Evolutionary conservation across 2,797 vertebrate species (phyloP), one percentile per base, ranked within the genome.

Genomic region (Scleropages formosus): DNA sequence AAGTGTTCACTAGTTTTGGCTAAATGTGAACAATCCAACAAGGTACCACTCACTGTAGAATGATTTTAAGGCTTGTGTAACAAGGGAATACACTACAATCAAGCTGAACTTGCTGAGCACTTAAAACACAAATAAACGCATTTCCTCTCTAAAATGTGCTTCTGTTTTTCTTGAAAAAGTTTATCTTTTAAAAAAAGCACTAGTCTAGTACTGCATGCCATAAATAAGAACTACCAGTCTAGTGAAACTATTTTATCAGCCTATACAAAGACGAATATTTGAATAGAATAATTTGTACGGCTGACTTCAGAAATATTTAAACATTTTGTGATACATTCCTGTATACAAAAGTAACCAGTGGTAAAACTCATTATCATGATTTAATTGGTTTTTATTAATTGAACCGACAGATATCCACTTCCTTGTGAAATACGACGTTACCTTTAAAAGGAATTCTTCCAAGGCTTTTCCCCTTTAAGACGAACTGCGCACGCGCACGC

Each of bases 401-500:
- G 31, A 16, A 26, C 24, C 59, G 10, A 26, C 53, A 9, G 71
- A 61, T 26, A 39, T 2, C 53, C 4, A 13, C 11, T 65, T 8
- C 63, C 26, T 15, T 31, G 27, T 10, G 63, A 15, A 71, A 20
- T 64, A 7, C 27, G 22, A 26, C 72, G 11, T 74, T 49, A 24
- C 72, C 72, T 74, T 74, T 74, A 74, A 74, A 68, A 89, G 82
- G 87, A 88, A 91, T 93, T 87, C 87, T 81, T 66, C 60, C 18
- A 66, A 71, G 86, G 82, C n/a, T 24, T 1, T 63, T 80, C 87
- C 75, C 89, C 92, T 93, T 93, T 93, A 92, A 92, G 89, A 26
- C 15, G 77, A 15, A 56, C 0, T n/a, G 86, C 90, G 88, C 92
- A 87, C 89, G 92, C 91, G 90, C 85, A 86, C 0, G 15, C 91